Evolutionary conservation across 2,113 vertebrate species (phyloP), one percentile per base, ranked within the genome.

Genomic region (Clinocottus analis): DNA sequence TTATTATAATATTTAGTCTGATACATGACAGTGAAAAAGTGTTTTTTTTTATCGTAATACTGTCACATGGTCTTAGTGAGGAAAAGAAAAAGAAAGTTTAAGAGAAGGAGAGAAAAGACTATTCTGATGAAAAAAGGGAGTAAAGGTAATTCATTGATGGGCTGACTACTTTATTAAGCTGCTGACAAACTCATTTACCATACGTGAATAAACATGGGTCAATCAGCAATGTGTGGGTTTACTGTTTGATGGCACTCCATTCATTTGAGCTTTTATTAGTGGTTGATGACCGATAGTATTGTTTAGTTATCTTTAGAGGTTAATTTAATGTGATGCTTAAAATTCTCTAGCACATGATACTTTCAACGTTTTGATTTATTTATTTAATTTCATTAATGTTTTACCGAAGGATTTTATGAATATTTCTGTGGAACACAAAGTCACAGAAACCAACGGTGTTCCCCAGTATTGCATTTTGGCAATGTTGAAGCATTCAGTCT

Each of bases 141-240:
- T 58, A 33, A n/a, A 7, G 19, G 4, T 58, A 67, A 80, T 82
- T 87, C 63, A 74, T 43, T 75, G 58, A 77, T 65, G 16, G 60
- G 69, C 25, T 51, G 23, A 75, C 2, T 3, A 53, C 67, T 35
- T 74, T 23, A 39, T 9, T 72, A 56, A 79, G 55, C 47, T 75
- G 10, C 76, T 70, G 63, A 43, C 39, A 59, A 60, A 80, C 65
- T 62, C 17, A 13, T 79, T 63, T 56, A 25, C 0, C 29, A 43
- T 74, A 29, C 55, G 45, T 77, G 62, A 66, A 51, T 58, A 49
- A 77, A 7, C 49, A 19, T 71, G 37, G 19, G 59, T 73, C 51
- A 66, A 11, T 66, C 64, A 35, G 21, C n/a, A n/a, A n/a, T n/a
- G n/a, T n/a, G n/a, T n/a, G n/a, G n/a, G n/a, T 49, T 43, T 53